phyloP scores from a whole-genome alignment of 2,797 vertebrate genomes.

The Brotogeris chrysoptera region DNA sequence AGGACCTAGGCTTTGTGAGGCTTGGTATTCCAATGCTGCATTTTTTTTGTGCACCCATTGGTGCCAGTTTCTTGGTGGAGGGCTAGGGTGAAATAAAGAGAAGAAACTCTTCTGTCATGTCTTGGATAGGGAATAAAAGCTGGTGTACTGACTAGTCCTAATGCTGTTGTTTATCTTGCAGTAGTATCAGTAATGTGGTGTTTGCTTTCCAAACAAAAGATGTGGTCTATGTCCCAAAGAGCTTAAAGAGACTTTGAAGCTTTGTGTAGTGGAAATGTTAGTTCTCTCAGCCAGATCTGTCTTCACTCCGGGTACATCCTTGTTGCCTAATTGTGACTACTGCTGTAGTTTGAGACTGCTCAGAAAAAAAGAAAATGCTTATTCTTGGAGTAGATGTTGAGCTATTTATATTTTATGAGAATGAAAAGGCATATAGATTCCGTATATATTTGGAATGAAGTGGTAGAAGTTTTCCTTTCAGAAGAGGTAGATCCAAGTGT shows the following conservation, averaged over 20 bases:
- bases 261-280: background rate
- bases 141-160: background rate
- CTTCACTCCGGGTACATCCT: background rate
- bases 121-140: background rate
- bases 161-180: background rate
- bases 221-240: background rate
- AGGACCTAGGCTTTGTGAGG: background rate
- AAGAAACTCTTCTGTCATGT: background rate
- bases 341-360: background rate
- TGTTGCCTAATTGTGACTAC: background rate
- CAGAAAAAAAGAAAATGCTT: background rate
- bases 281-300: fast-evolving
- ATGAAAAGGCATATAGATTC: background rate
- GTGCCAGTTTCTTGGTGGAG: background rate
- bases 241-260: background rate
- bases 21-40: background rate
- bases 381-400: background rate
- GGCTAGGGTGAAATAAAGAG: background rate
- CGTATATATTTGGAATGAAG: background rate
- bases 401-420: background rate
- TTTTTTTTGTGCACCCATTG: background rate
- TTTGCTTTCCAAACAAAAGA: constrained; percentile 7
- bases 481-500: background rate
- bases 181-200: background rate
- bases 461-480: background rate